Evolutionary conservation across 2,888 invertebrate genomes (phyloP).

Genomic region (Caenorhabditis panamensis): DNA sequence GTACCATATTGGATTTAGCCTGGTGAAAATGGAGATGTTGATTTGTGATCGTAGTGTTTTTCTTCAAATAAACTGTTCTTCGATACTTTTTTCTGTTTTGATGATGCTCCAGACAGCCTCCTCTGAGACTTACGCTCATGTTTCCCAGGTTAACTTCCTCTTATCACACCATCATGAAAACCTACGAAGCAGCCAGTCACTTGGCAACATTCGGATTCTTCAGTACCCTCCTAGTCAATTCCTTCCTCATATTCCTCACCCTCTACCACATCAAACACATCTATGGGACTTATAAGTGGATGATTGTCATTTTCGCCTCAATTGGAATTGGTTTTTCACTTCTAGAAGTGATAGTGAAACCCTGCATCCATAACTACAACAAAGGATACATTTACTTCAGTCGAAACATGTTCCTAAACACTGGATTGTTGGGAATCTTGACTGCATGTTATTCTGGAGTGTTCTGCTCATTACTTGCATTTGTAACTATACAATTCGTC

Average conservation of each 20-base stretch:
- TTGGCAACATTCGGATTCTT: neutral
- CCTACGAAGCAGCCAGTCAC: neutral
- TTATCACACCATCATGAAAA: neutral
- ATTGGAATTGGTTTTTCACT: neutral
- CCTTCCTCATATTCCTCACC: conserved; percentile 10
- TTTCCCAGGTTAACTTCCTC: no score
- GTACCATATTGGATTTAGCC: no score
- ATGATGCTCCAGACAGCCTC: no score
- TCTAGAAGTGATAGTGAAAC: neutral
- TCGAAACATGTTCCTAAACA: neutral
- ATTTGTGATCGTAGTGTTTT: no score
- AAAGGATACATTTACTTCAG: neutral
- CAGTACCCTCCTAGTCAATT: conserved; percentile 4
- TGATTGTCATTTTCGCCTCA: conserved; percentile 15
- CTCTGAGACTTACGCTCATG: no score
- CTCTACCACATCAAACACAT: conserved; percentile 19
- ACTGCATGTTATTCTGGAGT: neutral
- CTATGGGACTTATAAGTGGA: neutral
- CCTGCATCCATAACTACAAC: conserved; percentile 1
- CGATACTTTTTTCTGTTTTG: no score
- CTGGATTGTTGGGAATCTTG: neutral
- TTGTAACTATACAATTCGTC: no score
- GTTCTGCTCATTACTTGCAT: neutral
- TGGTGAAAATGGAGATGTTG: no score
- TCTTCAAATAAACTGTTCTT: no score